Evolutionary conservation across 2,797 vertebrate genomes (phyloP), one percentile per base, ranked within the genome.

Genomic region (Yasuhikotakia modesta): DNA sequence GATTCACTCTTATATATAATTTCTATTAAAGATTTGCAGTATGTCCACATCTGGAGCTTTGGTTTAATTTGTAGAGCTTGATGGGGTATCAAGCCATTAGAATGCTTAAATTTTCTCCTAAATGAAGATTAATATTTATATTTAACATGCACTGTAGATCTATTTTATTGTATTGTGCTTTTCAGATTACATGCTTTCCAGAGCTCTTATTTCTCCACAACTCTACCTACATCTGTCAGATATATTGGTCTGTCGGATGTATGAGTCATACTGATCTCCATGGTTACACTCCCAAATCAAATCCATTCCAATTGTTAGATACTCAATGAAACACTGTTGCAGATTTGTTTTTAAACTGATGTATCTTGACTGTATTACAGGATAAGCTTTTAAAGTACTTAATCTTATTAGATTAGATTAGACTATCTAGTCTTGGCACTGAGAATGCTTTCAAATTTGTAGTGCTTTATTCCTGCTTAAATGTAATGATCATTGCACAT

Each of bases 251-350:
- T 48, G 61, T 64, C 72, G 17, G 21, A 53, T 53, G 30, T 60
- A 1, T 78, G 70, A 67, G 46, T 75, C 79, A 80, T 70, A 27
- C 81, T 19, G 30, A 45, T 53, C 69, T 60, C 64, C 73, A 70
- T 81, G 63, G 73, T 73, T 50, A 76, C 58, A 58, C 64, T 61
- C 45, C 14, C 17, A 66, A 57, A 53, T 66, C 72, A 43, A 43
- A 75, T 75, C 32, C 21, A 53, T 65, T 74, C 21, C 13, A 6
- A 4, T 65, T n/a, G 30, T 53, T 53, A 32, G 35, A 65, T 30
- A 19, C 32, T 35, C 58, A 63, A 63, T 14, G 8, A 32, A 24
- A n/a, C 16, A 43, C 11, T 39, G 27, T 45, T 45, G 10, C 32
- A 19, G 48, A 24, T 45, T 45, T 7, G 53, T 24, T 74, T 66